Percentiles rank a stretch among this genome's conserved stretches.
Conservation (phyloP, 2,888 invertebrate species). For the Rhamphomyia laevipes region DNA sequence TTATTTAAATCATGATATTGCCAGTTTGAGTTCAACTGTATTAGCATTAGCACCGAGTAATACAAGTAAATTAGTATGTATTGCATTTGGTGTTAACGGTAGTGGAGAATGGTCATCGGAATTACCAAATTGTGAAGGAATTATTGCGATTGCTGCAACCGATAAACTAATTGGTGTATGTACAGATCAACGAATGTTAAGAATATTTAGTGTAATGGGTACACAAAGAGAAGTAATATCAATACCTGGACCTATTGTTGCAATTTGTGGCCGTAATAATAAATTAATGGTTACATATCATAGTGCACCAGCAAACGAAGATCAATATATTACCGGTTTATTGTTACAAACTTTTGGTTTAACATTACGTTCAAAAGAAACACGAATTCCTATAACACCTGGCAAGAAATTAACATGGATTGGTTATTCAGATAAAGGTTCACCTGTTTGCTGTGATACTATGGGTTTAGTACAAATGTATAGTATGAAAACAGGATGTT, state of each 20-base stretch:
- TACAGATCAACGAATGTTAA: slow-evolving; percentile 59
- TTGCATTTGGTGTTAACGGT: slow-evolving; percentile 56
- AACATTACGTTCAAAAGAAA: slow-evolving; percentile 39
- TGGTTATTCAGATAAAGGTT: slow-evolving; percentile 70
- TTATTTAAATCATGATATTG: slow-evolving; percentile 74
- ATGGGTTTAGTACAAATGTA: slow-evolving; percentile 63
- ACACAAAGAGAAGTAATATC: slow-evolving; percentile 66
- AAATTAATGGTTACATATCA: slow-evolving; percentile 57
- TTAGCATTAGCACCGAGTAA: slow-evolving; percentile 64
- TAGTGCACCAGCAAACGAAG: slow-evolving; percentile 41
- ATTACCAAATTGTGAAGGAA: slow-evolving; percentile 68
- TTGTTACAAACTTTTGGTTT: slow-evolving; percentile 41
- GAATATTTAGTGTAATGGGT: slow-evolving; percentile 79
- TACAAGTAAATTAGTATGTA: slow-evolving; percentile 58
- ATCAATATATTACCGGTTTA: slow-evolving; percentile 45
- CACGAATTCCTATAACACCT: slow-evolving; percentile 54
- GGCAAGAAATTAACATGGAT: slow-evolving; percentile 57
- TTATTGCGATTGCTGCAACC: slow-evolving; percentile 54
- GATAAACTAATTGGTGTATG: slow-evolving; percentile 66
- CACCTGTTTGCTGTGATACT: slow-evolving; percentile 66
- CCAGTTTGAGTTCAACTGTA: slow-evolving; percentile 68
- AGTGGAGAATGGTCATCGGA: slow-evolving; percentile 80
- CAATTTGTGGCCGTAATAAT: slow-evolving; percentile 49
- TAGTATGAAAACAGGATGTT: slow-evolving; percentile 53
- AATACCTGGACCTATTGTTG: slow-evolving; percentile 61